A percentile compares a stretch with the other conserved stretches of the same genome.
Conservation (phyloP, 2,797 vertebrate species). For the Enteromius anoplus region DNA sequence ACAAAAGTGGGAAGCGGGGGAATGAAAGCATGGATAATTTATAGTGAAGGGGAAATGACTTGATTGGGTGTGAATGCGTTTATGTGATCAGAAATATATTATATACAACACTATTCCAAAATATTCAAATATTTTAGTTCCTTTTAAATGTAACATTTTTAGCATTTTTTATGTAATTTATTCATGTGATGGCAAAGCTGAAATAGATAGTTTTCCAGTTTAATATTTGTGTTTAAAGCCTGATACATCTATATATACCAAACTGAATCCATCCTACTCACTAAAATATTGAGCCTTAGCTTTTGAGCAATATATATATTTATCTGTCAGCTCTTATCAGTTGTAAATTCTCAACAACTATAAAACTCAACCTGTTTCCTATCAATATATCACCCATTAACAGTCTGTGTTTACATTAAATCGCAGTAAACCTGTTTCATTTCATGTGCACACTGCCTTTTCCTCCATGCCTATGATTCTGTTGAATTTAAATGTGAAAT, state of each 20-base stretch:
- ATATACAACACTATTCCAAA: neutral
- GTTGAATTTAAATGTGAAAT: neutral
- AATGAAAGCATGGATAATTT: no score
- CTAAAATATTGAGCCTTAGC: neutral
- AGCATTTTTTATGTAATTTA: neutral
- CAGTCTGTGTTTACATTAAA: constrained; percentile 1
- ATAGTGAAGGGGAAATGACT: no score
- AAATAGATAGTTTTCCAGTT: neutral
- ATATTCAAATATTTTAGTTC: neutral
- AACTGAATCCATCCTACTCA: neutral
- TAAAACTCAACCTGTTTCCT: constrained; percentile 9
- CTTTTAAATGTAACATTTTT: neutral
- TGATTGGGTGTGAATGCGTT: no score
- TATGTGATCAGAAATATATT: neutral
- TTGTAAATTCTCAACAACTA: neutral
- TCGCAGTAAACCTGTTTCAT: neutral
- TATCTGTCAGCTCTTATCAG: neutral
- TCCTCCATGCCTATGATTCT: neutral
- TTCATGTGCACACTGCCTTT: neutral
- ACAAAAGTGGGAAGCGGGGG: no score
- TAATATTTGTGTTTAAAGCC: neutral
- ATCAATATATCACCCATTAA: constrained; percentile 23
- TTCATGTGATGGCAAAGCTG: neutral
- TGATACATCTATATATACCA: neutral
- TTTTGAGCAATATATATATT: neutral